These are phyloP conservation scores for Campoletis sonorensis DNA, from an alignment of 1,140 invertebrate genomes.

Conservation along the genomic window DNA sequence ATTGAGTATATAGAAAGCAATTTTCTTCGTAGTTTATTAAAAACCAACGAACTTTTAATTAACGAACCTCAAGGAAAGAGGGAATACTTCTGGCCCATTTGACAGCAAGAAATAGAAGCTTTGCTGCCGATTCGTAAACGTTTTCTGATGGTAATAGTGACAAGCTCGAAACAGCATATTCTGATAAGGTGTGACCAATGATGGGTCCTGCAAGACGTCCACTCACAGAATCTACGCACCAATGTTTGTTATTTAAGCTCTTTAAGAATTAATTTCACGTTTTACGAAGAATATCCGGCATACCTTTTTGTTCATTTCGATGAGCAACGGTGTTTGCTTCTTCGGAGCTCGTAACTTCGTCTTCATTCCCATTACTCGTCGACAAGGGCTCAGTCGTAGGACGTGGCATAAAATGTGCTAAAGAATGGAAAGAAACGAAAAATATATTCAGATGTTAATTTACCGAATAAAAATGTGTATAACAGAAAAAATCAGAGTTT, in stretches of 20 bases:
- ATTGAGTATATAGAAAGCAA: background rate
- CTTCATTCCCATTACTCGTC: constrained; percentile 78
- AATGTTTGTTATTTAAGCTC: no score
- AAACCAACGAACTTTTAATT: no score
- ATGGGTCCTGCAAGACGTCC: constrained; percentile 60
- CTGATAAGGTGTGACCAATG: constrained; percentile 60
- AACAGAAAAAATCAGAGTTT: no score
- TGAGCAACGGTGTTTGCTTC: constrained; percentile 74
- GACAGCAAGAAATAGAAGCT: constrained; percentile 85
- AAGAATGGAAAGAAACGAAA: background rate
- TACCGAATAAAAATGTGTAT: background rate
- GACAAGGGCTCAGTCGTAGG: constrained; percentile 64
- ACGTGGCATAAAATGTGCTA: constrained; percentile 69
- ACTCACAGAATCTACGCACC: constrained; percentile 52
- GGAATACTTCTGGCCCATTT: constrained; percentile 88
- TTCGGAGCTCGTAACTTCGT: constrained; percentile 86
- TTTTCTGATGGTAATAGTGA: constrained; percentile 79
- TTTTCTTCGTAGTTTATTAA: no score
- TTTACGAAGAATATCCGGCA: background rate
- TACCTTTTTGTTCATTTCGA: constrained; percentile 50
- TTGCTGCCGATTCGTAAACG: constrained; percentile 85
- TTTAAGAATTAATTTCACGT: no score
- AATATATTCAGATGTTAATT: constrained; percentile 1
- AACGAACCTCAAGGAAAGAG: constrained; percentile 82
- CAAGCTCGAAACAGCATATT: constrained; percentile 64